Evolutionary conservation across 2,888 invertebrate genomes (phyloP).

Genomic region (Plagodis pulveraria): DNA sequence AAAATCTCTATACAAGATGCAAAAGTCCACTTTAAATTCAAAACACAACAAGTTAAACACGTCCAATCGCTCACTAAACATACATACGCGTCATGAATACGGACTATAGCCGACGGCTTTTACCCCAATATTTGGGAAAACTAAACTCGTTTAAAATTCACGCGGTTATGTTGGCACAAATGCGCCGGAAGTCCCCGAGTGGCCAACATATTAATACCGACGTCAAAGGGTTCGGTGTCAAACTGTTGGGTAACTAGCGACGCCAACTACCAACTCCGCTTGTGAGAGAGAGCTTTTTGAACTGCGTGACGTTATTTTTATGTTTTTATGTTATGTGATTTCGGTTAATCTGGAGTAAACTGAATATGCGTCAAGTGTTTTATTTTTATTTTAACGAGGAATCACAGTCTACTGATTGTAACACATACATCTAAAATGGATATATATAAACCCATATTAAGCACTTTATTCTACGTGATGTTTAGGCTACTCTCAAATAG

Average conservation of each 20-base stretch:
- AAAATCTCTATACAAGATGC: no score
- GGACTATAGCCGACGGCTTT: conserved; percentile 1
- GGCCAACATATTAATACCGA: conserved; percentile 20
- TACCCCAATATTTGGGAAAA: conserved; percentile 18
- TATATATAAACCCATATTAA: no score
- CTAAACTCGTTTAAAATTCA: conserved; percentile 28
- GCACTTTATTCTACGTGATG: no score
- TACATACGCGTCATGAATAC: conserved; percentile 2
- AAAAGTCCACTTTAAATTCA: no score
- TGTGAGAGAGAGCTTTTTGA: neutral
- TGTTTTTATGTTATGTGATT: neutral
- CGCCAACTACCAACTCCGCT: neutral
- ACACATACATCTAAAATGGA: no score
- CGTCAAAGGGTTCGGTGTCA: conserved; percentile 12
- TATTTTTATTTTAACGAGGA: no score
- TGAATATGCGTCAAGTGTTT: neutral
- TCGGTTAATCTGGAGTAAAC: neutral
- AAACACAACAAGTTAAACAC: neutral
- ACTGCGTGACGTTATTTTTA: neutral
- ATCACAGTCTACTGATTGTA: no score
- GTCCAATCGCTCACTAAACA: neutral
- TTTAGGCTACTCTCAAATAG: no score
- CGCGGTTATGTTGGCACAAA: conserved; percentile 23
- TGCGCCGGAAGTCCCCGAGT: conserved; percentile 5
- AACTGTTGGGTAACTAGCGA: conserved; percentile 5